Conservation (phyloP, 2,797 vertebrate species). For the Huso huso region DNA sequence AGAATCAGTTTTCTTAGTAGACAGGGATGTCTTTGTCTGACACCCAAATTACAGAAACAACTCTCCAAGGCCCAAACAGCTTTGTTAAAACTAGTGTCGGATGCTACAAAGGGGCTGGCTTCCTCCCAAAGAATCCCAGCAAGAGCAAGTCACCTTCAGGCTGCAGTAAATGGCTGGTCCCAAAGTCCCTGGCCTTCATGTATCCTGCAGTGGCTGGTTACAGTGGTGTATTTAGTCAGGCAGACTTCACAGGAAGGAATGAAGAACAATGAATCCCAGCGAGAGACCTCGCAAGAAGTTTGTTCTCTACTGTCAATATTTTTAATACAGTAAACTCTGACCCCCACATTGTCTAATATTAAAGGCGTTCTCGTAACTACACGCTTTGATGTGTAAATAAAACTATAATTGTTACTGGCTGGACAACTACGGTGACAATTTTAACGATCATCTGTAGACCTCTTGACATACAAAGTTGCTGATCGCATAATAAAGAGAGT, state of each 20-base stretch:
- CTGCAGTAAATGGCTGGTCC: slow-evolving; percentile 32
- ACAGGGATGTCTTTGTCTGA: no score
- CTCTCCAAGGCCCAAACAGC: slow-evolving; percentile 17
- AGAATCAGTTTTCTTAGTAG: no score
- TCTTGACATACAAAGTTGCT: not conserved
- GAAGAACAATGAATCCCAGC: slow-evolving; percentile 28
- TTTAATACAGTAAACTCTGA: not conserved
- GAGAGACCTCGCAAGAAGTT: slow-evolving; percentile 9
- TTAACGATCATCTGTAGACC: not conserved
- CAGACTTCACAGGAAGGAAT: slow-evolving; percentile 13
- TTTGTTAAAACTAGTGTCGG: slow-evolving; percentile 33
- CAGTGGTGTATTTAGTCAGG: slow-evolving; percentile 13
- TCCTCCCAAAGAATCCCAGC: slow-evolving; percentile 21
- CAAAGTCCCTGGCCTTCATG: slow-evolving; percentile 25
- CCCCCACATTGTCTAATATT: not conserved
- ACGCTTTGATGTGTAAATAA: not conserved
- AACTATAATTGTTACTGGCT: not conserved
- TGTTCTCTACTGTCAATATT: slow-evolving; percentile 17
- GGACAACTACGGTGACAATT: not conserved
- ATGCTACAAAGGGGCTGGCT: slow-evolving; percentile 20
- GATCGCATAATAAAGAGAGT: not conserved
- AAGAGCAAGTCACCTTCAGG: slow-evolving; percentile 28
- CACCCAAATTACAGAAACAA: no score
- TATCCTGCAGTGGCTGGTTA: slow-evolving; percentile 22
- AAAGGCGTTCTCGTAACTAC: not conserved